Evolutionary conservation across 2,113 vertebrate genomes (phyloP).

Genomic region (Eptesicus fuscus): DNA sequence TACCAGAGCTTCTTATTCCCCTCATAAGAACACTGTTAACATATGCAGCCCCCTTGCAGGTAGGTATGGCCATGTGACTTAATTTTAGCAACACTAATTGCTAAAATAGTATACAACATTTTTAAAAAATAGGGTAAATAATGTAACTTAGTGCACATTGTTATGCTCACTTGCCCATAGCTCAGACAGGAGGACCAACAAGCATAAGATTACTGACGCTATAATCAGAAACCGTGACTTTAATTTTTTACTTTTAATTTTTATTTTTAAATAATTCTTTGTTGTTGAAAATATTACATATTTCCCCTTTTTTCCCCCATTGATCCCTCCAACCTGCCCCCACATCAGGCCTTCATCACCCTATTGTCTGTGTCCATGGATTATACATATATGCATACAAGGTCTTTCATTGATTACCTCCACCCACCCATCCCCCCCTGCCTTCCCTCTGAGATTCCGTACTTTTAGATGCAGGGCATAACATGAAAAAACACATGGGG

Average conservation of each 20-base stretch:
- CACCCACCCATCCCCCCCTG: too few relatives aligned
- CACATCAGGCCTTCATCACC: too few relatives aligned
- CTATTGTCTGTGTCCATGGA: too few relatives aligned
- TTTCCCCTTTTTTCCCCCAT: too few relatives aligned
- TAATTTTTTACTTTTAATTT: too few relatives aligned
- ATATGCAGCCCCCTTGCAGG: background rate
- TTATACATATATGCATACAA: too few relatives aligned
- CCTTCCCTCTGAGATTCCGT: too few relatives aligned
- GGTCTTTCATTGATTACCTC: too few relatives aligned
- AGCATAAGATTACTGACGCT: background rate
- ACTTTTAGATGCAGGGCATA: background rate
- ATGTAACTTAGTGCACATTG: background rate
- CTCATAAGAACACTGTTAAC: background rate
- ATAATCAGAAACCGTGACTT: background rate
- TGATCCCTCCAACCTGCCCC: too few relatives aligned
- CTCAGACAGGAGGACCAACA: background rate
- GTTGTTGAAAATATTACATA: too few relatives aligned
- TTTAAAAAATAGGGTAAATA: background rate
- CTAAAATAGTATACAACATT: background rate
- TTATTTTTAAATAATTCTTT: too few relatives aligned
- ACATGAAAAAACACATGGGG: background rate
- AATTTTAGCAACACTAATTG: too few relatives aligned
- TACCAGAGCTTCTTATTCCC: background rate
- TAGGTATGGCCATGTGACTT: background rate
- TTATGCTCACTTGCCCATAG: background rate